phyloP scores from a whole-genome alignment of 2,797 vertebrate genomes.

The Vipera ursinii region DNA sequence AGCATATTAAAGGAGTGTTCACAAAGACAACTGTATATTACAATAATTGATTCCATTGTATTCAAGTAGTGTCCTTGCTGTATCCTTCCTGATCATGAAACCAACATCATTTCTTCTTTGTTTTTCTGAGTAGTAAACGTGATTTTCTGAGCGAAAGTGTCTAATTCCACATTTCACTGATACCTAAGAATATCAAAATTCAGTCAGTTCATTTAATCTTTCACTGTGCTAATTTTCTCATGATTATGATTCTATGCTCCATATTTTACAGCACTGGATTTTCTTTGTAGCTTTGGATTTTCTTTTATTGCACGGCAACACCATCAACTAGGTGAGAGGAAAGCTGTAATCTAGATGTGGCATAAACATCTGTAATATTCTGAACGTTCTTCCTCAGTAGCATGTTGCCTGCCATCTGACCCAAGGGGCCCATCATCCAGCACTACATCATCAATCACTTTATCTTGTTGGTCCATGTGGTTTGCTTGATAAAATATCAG shows the following conservation, averaged over 20 bases:
- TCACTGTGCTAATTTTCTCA: neutral
- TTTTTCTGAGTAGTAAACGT: neutral
- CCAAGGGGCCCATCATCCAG: neutral
- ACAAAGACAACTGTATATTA: neutral
- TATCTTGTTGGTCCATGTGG: neutral
- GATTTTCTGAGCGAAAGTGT: neutral
- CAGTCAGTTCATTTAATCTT: neutral
- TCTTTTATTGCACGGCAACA: neutral
- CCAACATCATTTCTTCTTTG: neutral
- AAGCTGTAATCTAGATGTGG: neutral
- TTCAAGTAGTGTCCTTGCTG: neutral
- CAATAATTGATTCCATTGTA: neutral
- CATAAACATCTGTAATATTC: neutral
- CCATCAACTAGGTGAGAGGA: neutral
- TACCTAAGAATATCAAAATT: neutral
- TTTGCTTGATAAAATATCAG: neutral
- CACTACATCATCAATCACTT: neutral
- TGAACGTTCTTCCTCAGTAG: neutral
- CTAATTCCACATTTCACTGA: neutral
- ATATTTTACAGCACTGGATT: neutral
- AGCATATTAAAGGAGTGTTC: neutral
- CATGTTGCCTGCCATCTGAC: neutral
- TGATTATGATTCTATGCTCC: neutral
- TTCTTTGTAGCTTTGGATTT: neutral
- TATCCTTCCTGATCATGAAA: neutral